Percentiles rank a stretch among this genome's conserved stretches.
phyloP scores from a whole-genome alignment of 2,888 invertebrate genomes.

The Parthenolecanium corni region DNA sequence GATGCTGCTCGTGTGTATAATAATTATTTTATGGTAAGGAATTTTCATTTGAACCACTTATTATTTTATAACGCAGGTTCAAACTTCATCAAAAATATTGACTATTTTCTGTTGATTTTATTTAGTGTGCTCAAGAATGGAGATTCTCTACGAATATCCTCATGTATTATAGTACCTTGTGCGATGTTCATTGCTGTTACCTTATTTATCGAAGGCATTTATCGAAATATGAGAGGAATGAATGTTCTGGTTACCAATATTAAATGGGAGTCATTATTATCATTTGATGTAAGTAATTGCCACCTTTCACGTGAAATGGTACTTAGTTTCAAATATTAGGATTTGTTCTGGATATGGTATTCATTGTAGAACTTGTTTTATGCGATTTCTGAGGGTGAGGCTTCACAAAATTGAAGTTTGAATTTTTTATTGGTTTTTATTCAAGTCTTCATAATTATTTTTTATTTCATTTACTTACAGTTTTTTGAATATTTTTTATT shows the following conservation, averaged over 20 bases:
- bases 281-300: slow-evolving; percentile 38
- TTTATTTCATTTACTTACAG: too few relatives aligned
- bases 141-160: slow-evolving; percentile 43
- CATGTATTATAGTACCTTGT: slow-evolving; percentile 40
- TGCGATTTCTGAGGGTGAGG: too few relatives aligned
- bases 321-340: too few relatives aligned
- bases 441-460: too few relatives aligned
- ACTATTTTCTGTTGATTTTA: neutral
- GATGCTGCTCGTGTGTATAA: slow-evolving; percentile 52
- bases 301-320: neutral
- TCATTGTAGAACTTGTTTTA: neutral
- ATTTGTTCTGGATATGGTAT: neutral
- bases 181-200: slow-evolving; percentile 40
- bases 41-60: neutral
- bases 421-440: too few relatives aligned
- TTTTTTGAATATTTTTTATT: too few relatives aligned
- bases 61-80: neutral
- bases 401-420: too few relatives aligned
- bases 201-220: slow-evolving; percentile 37
- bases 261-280: slow-evolving; percentile 38
- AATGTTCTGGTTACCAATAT: slow-evolving; percentile 33
- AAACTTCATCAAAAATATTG: neutral
- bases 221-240: slow-evolving; percentile 36
- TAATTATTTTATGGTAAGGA: slow-evolving; percentile 51
- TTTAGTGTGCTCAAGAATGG: slow-evolving; percentile 42